Conservation (phyloP, 2,797 vertebrate species). For the Melanotaenia boesemani region DNA sequence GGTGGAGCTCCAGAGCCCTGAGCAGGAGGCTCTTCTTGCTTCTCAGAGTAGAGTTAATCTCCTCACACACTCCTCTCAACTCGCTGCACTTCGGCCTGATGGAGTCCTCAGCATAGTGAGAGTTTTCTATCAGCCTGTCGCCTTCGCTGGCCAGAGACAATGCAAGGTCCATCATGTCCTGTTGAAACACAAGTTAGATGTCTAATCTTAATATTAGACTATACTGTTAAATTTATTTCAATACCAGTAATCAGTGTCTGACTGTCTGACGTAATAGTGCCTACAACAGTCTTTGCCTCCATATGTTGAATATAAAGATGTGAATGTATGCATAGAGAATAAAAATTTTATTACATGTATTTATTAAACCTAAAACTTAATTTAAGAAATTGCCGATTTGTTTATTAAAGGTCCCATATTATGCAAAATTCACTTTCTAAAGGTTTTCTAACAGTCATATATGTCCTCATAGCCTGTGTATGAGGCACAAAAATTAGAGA, state of each 20-base stretch:
- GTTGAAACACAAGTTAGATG: background rate
- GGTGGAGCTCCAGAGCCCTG: conserved; percentile 90
- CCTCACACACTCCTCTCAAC: conserved; percentile 85
- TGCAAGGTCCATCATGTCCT: conserved; percentile 87
- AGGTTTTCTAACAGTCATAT: too few relatives aligned
- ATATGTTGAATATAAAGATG: background rate
- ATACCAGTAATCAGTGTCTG: conserved; percentile 6
- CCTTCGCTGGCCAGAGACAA: conserved; percentile 85
- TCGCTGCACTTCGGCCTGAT: conserved; percentile 94
- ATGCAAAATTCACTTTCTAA: too few relatives aligned
- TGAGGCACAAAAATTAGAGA: too few relatives aligned
- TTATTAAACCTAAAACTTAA: background rate
- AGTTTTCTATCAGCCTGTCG: conserved; percentile 87
- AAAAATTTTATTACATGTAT: background rate
- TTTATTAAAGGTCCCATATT: too few relatives aligned
- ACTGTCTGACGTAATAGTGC: background rate
- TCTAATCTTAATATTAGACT: background rate
- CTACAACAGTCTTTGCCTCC: background rate
- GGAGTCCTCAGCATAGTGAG: conserved; percentile 95
- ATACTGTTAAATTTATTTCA: background rate
- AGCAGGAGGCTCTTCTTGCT: conserved; percentile 84
- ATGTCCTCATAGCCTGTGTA: too few relatives aligned
- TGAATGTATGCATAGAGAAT: background rate
- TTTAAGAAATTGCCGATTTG: background rate
- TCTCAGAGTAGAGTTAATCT: conserved; percentile 76